These are phyloP conservation scores for Caenorhabditis sp. DNA, from an alignment of 2,888 invertebrate genomes.

Conservation along the genomic window DNA sequence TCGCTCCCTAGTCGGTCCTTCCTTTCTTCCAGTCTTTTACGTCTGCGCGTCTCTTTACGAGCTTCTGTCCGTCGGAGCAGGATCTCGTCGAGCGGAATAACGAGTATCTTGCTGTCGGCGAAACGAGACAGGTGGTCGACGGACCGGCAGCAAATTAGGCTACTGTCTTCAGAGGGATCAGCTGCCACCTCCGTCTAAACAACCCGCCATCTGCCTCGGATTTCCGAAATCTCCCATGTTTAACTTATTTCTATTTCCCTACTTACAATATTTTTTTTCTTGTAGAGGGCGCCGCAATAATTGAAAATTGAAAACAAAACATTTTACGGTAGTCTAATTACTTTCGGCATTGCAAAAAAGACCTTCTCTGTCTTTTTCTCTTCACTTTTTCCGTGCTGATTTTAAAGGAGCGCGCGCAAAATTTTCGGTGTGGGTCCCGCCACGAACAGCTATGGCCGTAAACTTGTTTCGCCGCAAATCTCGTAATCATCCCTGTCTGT, in stretches of 20 bases:
- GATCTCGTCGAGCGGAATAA: conserved; percentile 42
- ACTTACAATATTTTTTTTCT: not conserved
- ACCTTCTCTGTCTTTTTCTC: no score
- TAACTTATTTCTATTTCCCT: not conserved
- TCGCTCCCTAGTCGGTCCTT: no score
- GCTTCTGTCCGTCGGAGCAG: conserved; percentile 31
- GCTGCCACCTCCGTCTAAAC: conserved; percentile 48
- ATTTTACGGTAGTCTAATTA: conserved; percentile 4
- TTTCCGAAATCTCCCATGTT: conserved; percentile 34
- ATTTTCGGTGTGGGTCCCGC: not conserved
- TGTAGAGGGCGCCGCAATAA: no score
- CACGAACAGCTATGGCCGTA: not conserved
- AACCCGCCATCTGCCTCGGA: conserved; percentile 36
- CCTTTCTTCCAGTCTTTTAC: conserved; percentile 7
- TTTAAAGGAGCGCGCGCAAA: not conserved
- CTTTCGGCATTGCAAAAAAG: no score
- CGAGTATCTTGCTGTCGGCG: conserved; percentile 16
- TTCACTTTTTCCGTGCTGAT: not conserved
- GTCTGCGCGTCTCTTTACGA: conserved; percentile 35
- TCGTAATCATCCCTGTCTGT: conserved; percentile 24
- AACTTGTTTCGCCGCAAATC: conserved; percentile 1
- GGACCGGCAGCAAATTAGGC: conserved; percentile 48
- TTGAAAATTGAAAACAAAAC: no score
- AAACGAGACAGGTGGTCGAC: conserved; percentile 41
- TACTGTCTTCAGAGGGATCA: conserved; percentile 23